A percentile compares a stretch with the other conserved stretches of the same genome.
These are phyloP conservation scores for Nebria salina DNA, from an alignment of 2,888 invertebrate genomes.

Conservation along the genomic window DNA sequence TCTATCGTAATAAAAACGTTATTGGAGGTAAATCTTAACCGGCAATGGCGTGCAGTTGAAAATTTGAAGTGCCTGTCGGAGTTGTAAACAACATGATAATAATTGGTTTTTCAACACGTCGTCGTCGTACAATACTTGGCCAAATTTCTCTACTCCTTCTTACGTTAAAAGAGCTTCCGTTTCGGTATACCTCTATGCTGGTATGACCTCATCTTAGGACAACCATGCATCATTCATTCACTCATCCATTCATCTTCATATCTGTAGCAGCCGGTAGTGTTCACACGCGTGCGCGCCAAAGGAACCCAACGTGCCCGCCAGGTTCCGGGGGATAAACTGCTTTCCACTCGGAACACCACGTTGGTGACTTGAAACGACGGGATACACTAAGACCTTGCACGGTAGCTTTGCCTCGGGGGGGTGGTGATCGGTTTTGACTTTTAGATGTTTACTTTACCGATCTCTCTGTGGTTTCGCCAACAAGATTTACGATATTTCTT, in stretches of 20 bases:
- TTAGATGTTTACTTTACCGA: conserved; percentile 7
- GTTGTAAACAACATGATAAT: conserved; percentile 26
- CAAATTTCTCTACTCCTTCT: background rate
- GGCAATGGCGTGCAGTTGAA: conserved; percentile 18
- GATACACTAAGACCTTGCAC: background rate
- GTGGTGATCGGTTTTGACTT: conserved; percentile 13
- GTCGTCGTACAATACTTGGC: background rate
- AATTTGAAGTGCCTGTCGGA: conserved; percentile 20
- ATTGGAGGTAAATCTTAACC: conserved; percentile 23
- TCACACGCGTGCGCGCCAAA: background rate
- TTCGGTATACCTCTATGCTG: background rate
- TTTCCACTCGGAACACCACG: conserved; percentile 12
- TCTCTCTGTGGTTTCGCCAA: background rate
- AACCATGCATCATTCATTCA: conserved; percentile 32
- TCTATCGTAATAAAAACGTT: conserved; percentile 7
- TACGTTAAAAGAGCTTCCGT: background rate
- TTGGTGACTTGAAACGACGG: background rate
- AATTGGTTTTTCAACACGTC: conserved; percentile 12
- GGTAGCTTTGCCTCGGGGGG: background rate
- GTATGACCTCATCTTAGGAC: background rate
- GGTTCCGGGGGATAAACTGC: conserved; percentile 6
- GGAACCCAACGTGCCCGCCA: background rate
- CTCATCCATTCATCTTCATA: conserved; percentile 35
- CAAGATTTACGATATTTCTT: background rate
- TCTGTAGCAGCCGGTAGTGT: conserved; percentile 16